Percentiles rank a stretch among this genome's conserved stretches.
Evolutionary conservation across 1,140 invertebrate genomes (phyloP).

Genomic region (Chionoecetes opilio): DNA sequence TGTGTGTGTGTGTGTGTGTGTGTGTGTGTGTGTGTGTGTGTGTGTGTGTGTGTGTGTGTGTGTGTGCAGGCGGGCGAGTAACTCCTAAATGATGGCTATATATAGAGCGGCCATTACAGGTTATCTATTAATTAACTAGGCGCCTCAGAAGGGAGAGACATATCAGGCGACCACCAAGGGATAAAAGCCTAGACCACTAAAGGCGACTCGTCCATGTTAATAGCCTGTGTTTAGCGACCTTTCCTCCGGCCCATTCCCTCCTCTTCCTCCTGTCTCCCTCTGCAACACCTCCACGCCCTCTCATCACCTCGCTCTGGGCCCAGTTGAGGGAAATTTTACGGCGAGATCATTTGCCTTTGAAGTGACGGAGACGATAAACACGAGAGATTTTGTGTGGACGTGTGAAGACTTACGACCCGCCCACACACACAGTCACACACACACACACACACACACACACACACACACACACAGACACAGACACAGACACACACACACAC

Average conservation of each 20-base stretch:
- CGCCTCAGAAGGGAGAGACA: background rate
- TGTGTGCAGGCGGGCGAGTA: too few species aligned
- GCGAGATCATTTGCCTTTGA: too few species aligned
- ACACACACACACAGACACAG: background rate
- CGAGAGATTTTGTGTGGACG: too few species aligned
- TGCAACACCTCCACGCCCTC: too few species aligned
- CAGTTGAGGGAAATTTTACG: too few species aligned
- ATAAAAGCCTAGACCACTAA: background rate
- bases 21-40: too few species aligned
- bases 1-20: too few species aligned
- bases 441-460: slow-evolving; percentile 20
- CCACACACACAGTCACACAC: background rate
- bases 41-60: too few species aligned
- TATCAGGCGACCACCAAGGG: background rate
- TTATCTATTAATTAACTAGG: slow-evolving; percentile 3
- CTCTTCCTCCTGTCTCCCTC: background rate
- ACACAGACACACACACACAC: background rate
- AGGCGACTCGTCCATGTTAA: background rate
- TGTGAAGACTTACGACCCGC: too few species aligned
- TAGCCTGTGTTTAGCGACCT: background rate
- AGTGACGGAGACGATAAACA: too few species aligned
- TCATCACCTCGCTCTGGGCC: too few species aligned
- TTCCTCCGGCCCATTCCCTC: background rate
- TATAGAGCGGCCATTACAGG: background rate
- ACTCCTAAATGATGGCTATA: background rate